Evolutionary conservation across 1,140 invertebrate species (phyloP).

Genomic region (Philopotamus ludificatus): DNA sequence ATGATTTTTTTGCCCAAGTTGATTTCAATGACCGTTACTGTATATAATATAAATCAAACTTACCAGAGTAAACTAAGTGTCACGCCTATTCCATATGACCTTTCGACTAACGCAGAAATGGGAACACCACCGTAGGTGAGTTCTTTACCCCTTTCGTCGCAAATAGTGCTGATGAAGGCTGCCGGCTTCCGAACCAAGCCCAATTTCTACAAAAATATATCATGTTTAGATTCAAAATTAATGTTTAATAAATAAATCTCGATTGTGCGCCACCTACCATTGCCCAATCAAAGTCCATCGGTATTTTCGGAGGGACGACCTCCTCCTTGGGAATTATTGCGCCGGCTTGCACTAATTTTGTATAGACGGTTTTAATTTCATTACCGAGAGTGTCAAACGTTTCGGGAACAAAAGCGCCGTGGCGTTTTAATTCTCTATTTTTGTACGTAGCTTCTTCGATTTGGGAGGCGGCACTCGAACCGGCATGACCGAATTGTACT

Average conservation of each 20-base stretch:
- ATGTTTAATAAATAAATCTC: not conserved
- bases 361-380: constrained; percentile 74
- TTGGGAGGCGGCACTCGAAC: constrained; percentile 94
- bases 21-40: too few relatives aligned
- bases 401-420: constrained; percentile 86
- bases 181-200: constrained; percentile 98
- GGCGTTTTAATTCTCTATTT: constrained; percentile 79
- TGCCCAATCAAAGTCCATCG: constrained; percentile 99
- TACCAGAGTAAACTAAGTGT: constrained; percentile 94
- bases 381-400: constrained; percentile 90
- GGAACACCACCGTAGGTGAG: constrained; percentile 98
- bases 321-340: constrained; percentile 86
- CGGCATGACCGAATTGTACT: constrained; percentile 99
- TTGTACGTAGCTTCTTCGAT: constrained; percentile 93
- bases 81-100: constrained; percentile 93
- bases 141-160: constrained; percentile 98
- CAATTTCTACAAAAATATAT: constrained; percentile 69
- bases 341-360: constrained; percentile 77
- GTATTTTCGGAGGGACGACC: constrained; percentile 95
- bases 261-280: constrained; percentile 58
- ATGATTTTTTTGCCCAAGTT: too few relatives aligned
- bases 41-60: constrained; percentile 37
- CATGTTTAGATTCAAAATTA: constrained; percentile 1
- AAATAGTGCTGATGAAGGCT: constrained; percentile 99
- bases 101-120: constrained; percentile 89